These are phyloP conservation scores for Drosophila fuyamai DNA, from an alignment of 1,140 invertebrate genomes.

Conservation along the genomic window DNA sequence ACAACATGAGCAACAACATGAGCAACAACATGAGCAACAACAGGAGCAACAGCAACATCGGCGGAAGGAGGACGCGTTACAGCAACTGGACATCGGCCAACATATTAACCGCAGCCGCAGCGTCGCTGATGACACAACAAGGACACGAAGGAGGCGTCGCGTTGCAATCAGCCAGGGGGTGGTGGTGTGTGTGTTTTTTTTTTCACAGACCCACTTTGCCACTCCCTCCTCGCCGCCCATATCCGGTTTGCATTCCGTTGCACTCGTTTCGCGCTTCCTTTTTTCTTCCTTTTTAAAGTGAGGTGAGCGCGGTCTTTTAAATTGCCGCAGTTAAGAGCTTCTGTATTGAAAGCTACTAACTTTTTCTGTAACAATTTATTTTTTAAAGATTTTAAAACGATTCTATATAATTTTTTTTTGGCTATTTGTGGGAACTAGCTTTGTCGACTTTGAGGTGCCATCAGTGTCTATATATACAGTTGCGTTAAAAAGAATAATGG, in stretches of 20 bases:
- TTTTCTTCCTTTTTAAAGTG: slow-evolving; percentile 6
- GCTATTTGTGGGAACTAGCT: background rate
- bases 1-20: slow-evolving; percentile 1
- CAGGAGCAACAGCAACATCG: slow-evolving; percentile 17
- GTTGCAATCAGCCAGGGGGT: slow-evolving; percentile 16
- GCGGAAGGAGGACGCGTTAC: slow-evolving; percentile 18
- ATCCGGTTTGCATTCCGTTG: slow-evolving; percentile 17
- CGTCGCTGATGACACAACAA: slow-evolving; percentile 51
- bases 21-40: too few relatives aligned
- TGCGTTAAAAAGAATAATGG: background rate
- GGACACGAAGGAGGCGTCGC: slow-evolving; percentile 10
- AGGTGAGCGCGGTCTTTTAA: slow-evolving; percentile 4
- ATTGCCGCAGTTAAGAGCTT: background rate
- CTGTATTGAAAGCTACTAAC: background rate
- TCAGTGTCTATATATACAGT: background rate
- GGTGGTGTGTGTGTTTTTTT: background rate
- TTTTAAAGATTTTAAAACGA: background rate
- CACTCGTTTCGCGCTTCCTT: slow-evolving; percentile 6
- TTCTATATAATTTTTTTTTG: background rate
- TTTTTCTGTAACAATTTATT: background rate
- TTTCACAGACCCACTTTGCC: background rate
- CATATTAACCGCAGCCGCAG: slow-evolving; percentile 75
- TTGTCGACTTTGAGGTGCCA: background rate
- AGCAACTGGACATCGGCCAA: slow-evolving; percentile 60
- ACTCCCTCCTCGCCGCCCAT: background rate